phyloP scores from a whole-genome alignment of 2,888 invertebrate species.

The Tetragnatha montana region DNA sequence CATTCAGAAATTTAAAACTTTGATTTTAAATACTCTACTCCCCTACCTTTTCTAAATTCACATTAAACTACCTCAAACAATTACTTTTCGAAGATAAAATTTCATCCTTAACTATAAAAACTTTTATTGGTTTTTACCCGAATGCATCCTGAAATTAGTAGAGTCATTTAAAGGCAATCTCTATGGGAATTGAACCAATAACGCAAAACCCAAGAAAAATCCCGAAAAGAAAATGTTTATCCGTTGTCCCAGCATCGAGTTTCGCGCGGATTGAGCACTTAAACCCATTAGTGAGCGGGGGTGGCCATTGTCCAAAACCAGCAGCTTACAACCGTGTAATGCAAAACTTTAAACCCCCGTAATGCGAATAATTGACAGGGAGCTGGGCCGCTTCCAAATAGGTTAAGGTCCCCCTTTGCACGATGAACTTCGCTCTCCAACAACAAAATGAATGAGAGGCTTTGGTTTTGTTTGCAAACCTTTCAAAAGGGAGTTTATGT shows the following conservation, averaged over 20 bases:
- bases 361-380: background rate
- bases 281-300: background rate
- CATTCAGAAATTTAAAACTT: too few species aligned
- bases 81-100: too few species aligned
- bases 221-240: background rate
- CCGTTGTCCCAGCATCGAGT: background rate
- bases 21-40: too few species aligned
- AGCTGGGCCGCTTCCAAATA: conserved; percentile 26
- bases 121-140: too few species aligned
- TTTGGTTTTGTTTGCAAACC: background rate
- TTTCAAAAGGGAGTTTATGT: too few species aligned
- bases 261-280: background rate
- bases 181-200: too few species aligned
- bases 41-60: too few species aligned
- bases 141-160: too few species aligned
- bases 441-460: background rate
- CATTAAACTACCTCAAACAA: too few species aligned
- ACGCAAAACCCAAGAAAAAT: too few species aligned
- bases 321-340: background rate
- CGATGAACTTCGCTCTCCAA: background rate
- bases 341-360: background rate
- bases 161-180: too few species aligned
- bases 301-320: conserved; percentile 23
- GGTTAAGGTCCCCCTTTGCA: conserved; percentile 30
- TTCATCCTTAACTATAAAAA: too few species aligned